Conservation (phyloP, 2,888 invertebrate species). For the Himalopsyche japonica region DNA sequence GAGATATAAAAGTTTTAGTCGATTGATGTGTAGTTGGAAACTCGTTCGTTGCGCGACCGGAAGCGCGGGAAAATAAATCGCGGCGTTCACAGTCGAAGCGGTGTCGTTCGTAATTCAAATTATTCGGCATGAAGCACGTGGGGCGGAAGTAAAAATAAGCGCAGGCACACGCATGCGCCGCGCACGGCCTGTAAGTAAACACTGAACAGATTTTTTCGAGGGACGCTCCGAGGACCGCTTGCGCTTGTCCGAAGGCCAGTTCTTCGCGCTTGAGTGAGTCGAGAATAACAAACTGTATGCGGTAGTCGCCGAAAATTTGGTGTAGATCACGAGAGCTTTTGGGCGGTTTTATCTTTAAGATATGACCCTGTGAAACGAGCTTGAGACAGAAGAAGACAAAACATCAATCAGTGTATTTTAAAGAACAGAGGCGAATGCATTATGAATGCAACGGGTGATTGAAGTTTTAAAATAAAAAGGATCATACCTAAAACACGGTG, state of each 20-base stretch:
- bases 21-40: not conserved
- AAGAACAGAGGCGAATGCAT: not conserved
- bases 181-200: slow-evolving; percentile 25
- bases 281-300: not conserved
- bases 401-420: not conserved
- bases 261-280: not conserved
- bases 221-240: slow-evolving; percentile 9
- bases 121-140: slow-evolving; percentile 20
- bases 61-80: slow-evolving; percentile 6
- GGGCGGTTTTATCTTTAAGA: not conserved
- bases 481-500: not conserved
- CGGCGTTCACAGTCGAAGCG: not conserved
- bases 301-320: not conserved
- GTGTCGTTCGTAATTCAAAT: slow-evolving; percentile 20
- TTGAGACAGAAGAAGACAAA: not conserved
- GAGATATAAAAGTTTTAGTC: not conserved
- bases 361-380: not conserved
- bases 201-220: slow-evolving; percentile 18
- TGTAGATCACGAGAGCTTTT: not conserved
- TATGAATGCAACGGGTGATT: not conserved
- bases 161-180: slow-evolving; percentile 32
- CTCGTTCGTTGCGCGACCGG: not conserved
- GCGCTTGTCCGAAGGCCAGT: slow-evolving; percentile 9
- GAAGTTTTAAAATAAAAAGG: not conserved
- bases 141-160: not conserved